These are phyloP conservation scores for Aphidius gifuensis DNA, from an alignment of 1,140 invertebrate genomes.

Conservation along the genomic window DNA sequence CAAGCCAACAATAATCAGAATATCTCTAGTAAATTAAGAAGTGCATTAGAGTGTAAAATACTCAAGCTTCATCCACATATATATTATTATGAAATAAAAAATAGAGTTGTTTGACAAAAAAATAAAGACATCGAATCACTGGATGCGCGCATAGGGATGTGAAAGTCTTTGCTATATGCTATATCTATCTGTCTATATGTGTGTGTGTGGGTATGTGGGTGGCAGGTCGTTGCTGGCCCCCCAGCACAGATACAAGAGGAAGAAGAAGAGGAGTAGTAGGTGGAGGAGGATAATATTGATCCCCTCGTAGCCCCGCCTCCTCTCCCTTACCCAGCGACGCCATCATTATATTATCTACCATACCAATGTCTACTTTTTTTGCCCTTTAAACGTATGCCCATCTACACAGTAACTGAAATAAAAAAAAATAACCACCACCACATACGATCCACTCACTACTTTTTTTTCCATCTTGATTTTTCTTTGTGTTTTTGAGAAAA, in stretches of 20 bases:
- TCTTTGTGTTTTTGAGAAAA: too few relatives aligned
- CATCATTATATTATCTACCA: slow-evolving; percentile 59
- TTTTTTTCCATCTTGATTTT: slow-evolving; percentile 4
- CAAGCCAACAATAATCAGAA: too few relatives aligned
- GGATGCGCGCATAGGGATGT: too few relatives aligned
- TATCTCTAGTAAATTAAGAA: too few relatives aligned
- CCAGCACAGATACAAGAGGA: slow-evolving; percentile 10
- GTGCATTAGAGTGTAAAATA: too few relatives aligned
- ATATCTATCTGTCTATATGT: background rate
- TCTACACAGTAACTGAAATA: slow-evolving; percentile 1
- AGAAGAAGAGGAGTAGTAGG: slow-evolving; percentile 35
- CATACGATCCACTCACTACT: background rate
- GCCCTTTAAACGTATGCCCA: slow-evolving; percentile 31
- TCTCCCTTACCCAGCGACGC: slow-evolving; percentile 52
- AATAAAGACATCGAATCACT: background rate
- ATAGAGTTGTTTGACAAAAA: background rate
- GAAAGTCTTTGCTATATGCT: too few relatives aligned
- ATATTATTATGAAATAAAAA: too few relatives aligned
- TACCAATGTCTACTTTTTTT: slow-evolving; percentile 44
- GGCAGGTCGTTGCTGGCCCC: background rate
- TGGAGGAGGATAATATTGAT: slow-evolving; percentile 58
- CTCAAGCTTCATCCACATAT: too few relatives aligned
- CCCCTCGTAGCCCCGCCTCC: slow-evolving; percentile 54
- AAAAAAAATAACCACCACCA: background rate
- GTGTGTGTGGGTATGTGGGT: slow-evolving; percentile 10